A percentile compares a stretch with the other conserved stretches of the same genome.
Conservation (phyloP, 2,888 invertebrate species). For the Orchestes rusci region DNA sequence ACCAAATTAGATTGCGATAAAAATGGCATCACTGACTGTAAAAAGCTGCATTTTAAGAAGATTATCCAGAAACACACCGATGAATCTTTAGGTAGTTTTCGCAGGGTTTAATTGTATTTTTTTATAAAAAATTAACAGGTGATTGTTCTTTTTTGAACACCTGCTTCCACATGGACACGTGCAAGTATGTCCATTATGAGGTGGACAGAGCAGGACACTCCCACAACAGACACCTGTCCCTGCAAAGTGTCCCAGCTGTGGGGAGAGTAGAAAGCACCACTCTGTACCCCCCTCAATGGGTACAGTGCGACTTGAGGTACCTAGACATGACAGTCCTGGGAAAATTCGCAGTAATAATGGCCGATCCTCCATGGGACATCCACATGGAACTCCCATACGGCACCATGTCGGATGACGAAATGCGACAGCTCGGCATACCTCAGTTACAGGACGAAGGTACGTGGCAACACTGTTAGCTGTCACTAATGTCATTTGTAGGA, state of each 20-base stretch:
- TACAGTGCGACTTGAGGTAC: conserved; percentile 90
- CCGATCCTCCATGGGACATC: conserved; percentile 98
- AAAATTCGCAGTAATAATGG: conserved; percentile 99
- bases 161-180: conserved; percentile 98
- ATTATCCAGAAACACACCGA: conserved; percentile 95
- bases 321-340: conserved; percentile 87
- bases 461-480: too few relatives aligned
- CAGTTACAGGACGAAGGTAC: conserved; percentile 87
- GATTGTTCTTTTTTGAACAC: conserved; percentile 98
- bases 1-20: conserved; percentile 82
- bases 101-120: conserved; percentile 39
- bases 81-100: conserved; percentile 30
- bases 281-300: conserved; percentile 89
- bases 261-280: conserved; percentile 49
- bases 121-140: too few relatives aligned
- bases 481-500: conserved; percentile 38
- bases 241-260: conserved; percentile 32
- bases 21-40: conserved; percentile 56
- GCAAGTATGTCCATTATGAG: conserved; percentile 98
- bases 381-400: conserved; percentile 99
- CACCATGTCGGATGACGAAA: conserved; percentile 98
- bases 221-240: conserved; percentile 37
- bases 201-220: conserved; percentile 68
- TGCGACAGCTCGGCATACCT: conserved; percentile 91
- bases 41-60: conserved; percentile 92